Percentiles rank a stretch among this genome's conserved stretches.
Evolutionary conservation across 2,888 invertebrate genomes (phyloP).

Genomic region (Drosophila colorata): DNA sequence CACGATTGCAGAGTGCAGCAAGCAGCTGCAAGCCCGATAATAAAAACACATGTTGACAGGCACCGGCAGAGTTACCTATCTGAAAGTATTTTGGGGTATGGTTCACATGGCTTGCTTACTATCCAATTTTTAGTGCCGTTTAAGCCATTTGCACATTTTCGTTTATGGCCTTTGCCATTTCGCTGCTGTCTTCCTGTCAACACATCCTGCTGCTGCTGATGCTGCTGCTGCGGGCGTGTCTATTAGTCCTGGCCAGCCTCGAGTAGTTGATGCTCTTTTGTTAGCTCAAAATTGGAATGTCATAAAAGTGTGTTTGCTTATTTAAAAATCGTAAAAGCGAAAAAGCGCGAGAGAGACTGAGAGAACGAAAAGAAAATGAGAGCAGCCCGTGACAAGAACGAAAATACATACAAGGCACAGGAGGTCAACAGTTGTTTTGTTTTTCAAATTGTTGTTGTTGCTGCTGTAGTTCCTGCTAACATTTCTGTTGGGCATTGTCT

Average conservation of each 20-base stretch:
- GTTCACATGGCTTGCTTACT: constrained; percentile 15
- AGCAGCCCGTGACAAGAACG: constrained; percentile 31
- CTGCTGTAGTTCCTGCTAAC: constrained; percentile 15
- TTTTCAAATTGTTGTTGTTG: constrained; percentile 3
- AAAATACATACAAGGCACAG: constrained; percentile 29
- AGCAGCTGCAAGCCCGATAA: constrained; percentile 55
- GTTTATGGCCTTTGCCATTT: constrained; percentile 69
- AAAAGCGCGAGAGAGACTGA: not conserved
- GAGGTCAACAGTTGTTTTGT: constrained; percentile 37
- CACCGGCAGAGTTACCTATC: constrained; percentile 19
- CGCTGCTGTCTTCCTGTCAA: constrained; percentile 47
- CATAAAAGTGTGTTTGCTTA: constrained; percentile 75
- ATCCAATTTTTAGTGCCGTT: constrained; percentile 64
- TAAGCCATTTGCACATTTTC: constrained; percentile 75
- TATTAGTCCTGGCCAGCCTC: constrained; percentile 47
- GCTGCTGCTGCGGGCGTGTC: constrained; percentile 33
- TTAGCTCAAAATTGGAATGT: constrained; percentile 73
- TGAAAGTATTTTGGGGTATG: constrained; percentile 25
- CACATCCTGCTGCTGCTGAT: constrained; percentile 35
- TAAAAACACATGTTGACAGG: constrained; percentile 73
- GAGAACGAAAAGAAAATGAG: constrained; percentile 13
- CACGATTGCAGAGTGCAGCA: not conserved
- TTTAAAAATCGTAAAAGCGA: constrained; percentile 69
- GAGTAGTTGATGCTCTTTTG: constrained; percentile 55
- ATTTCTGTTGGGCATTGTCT: constrained; percentile 44